Evolutionary conservation across 1,140 invertebrate species (phyloP), one percentile per base, ranked within the genome.

Genomic region (Drosophila orosa): DNA sequence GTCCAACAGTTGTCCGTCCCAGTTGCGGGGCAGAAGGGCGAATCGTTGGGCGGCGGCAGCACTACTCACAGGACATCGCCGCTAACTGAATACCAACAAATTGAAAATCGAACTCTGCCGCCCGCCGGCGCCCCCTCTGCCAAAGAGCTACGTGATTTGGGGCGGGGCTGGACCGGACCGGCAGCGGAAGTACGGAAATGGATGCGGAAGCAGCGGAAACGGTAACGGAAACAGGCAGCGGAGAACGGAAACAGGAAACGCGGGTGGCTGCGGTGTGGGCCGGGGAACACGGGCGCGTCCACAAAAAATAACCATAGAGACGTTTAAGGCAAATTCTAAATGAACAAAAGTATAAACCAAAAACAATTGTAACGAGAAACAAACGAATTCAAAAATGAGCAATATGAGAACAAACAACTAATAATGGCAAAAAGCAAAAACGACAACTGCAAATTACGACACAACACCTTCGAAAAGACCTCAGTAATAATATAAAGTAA

Each of bases 321-420:
- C 77, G 85, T 89, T 89, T 89, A 89, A 84, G 84, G 84, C 84
- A 89, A 89, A 89, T 90, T 89, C 84, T 89, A 89, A 89, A 89
- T 81, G 80, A 89, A 83, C 78, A 84, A 85, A 87, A 84, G 80
- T 87, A 89, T 84, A 89, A 87, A 90, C 85, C 83, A 86, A 85
- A 78, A 83, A 63, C 75, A 87, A 87, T 87, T 87, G 80, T 80
- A 83, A 89, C 66, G 74, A 69, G 65, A 80, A 90, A 80, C 76
- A 86, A 90, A 74, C 72, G 73, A 83, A 76, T 77, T 86, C 85
- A 79, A 84, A 84, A 75, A 84, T 83, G 63, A 80, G 80, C 84
- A 89, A 89, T 83, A 89, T 80, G 65, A 87, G 73, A 71, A 90
- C 50, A 52, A 52, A 90, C 87, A 80, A 90, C 83, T 80, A 80